phyloP scores from a whole-genome alignment of 1,140 invertebrate species.

The Popillia japonica region DNA sequence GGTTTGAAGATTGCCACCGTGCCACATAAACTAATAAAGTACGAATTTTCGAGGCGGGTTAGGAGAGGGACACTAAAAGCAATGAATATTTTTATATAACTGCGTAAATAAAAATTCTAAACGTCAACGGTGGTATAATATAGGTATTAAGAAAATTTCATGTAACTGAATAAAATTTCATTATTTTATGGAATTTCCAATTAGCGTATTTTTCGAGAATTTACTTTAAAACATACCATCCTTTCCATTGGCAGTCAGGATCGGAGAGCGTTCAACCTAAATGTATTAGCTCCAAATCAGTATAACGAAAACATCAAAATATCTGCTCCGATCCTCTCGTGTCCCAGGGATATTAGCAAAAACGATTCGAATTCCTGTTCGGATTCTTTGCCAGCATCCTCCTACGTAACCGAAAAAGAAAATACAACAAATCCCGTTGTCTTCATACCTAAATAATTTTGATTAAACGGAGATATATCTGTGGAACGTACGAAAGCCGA shows the following conservation, averaged over 20 bases:
- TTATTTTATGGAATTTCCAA: too few species aligned
- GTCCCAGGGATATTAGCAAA: not conserved
- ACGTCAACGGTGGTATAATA: too few species aligned
- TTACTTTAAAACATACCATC: too few species aligned
- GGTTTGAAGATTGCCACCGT: constrained; percentile 13
- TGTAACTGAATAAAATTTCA: too few species aligned
- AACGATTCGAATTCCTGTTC: constrained; percentile 10
- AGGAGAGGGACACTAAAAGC: not conserved
- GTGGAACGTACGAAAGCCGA: not conserved
- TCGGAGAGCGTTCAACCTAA: not conserved
- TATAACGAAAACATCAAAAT: constrained; percentile 10
- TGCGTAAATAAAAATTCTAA: not conserved
- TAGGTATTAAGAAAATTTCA: too few species aligned
- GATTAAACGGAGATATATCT: constrained; percentile 11
- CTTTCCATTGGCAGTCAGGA: not conserved
- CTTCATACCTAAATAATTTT: constrained; percentile 29
- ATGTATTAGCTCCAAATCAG: not conserved
- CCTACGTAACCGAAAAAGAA: constrained; percentile 1
- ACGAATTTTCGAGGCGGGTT: not conserved
- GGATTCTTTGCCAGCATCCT: not conserved
- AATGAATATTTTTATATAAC: constrained; percentile 11
- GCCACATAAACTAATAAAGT: constrained; percentile 20
- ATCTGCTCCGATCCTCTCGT: not conserved
- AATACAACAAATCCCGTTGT: constrained; percentile 4
- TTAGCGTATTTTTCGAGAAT: too few species aligned